Evolutionary conservation across 2,797 vertebrate species (phyloP).

Genomic region (Typhlichthys subterraneus): DNA sequence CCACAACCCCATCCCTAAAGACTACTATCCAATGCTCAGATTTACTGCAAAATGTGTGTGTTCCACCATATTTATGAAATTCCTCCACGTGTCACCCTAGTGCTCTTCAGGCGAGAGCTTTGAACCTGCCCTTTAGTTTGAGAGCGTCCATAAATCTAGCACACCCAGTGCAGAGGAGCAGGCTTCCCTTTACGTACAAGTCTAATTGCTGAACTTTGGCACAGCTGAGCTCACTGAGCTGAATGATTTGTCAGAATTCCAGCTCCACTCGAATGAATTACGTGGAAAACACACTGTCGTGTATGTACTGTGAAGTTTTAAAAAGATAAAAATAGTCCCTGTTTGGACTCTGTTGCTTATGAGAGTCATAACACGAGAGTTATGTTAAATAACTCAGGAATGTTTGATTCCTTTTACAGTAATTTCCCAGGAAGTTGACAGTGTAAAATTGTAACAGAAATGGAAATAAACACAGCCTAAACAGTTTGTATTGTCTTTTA

Average conservation of each 20-base stretch:
- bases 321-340: slow-evolving; percentile 76
- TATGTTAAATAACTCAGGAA: slow-evolving; percentile 46
- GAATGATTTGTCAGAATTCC: slow-evolving; percentile 96
- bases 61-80: slow-evolving; percentile 88
- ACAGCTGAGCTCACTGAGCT: slow-evolving; percentile 90
- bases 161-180: slow-evolving; percentile 71
- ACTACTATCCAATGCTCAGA: slow-evolving; percentile 71
- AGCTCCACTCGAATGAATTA: slow-evolving; percentile 89
- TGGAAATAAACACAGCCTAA: slow-evolving; percentile 20
- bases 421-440: slow-evolving; percentile 44
- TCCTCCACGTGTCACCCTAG: slow-evolving; percentile 84
- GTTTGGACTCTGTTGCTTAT: slow-evolving; percentile 77
- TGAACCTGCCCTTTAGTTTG: slow-evolving; percentile 87
- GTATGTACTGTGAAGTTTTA: slow-evolving; percentile 47
- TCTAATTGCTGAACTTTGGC: slow-evolving; percentile 99
- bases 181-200: slow-evolving; percentile 83
- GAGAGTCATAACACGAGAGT: slow-evolving; percentile 6
- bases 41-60: slow-evolving; percentile 83
- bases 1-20: slow-evolving; percentile 58
- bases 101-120: slow-evolving; percentile 81
- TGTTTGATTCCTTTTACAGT: slow-evolving; percentile 47
- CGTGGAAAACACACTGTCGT: slow-evolving; percentile 67
- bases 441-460: slow-evolving; percentile 26
- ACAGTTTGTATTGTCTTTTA: slow-evolving; percentile 49
- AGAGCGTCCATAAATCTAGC: slow-evolving; percentile 91